Evolutionary conservation across 2,797 vertebrate species (phyloP), one percentile per base, ranked within the genome.

Genomic region (Anas bernieri): DNA sequence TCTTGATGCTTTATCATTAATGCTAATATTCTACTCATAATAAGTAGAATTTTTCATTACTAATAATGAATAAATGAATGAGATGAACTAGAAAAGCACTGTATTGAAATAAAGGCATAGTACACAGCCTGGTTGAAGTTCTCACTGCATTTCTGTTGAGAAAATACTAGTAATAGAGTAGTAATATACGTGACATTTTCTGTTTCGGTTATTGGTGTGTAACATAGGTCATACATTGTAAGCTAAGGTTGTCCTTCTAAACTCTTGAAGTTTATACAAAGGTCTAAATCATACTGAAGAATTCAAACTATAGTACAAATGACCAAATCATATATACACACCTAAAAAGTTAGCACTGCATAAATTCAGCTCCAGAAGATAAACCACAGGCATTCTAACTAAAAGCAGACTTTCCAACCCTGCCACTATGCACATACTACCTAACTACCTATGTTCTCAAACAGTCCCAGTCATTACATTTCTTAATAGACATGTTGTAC

Each of bases 61-160:
- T 43, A 50, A 88, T 95, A 94, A 86, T 31, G 69, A 98, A 97
- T 93, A 97, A 93, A 96, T 97, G 33, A 97, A 97, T 97, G 28
- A 64, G 21, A 43, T 12, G 12, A 9, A 93, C 67, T 88, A 93
- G 93, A 93, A 94, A 50, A 95, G 8, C 11, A 50, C 39, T 73
- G 59, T 56, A 94, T 52, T 95, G 93, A 96, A 94, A 81, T 70
- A 48, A 83, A 80, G 30, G 45, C 11, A 9, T 7, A 80, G 37
- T 28, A 69, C 45, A 88, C 11, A 77, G 30, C 59, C 55, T 92
- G 55, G n/a, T 76, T 86, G 31, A 2, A 92, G 39, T 31, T 70
- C 59, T 93, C 56, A 45, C 12, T 39, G 20, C 16, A 74, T 14
- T 73, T 87, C 9, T 28, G 18, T n/a, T 70, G 35, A 83, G 54